phyloP scores from a whole-genome alignment of 2,113 vertebrate species.

The Gobio gobio region DNA sequence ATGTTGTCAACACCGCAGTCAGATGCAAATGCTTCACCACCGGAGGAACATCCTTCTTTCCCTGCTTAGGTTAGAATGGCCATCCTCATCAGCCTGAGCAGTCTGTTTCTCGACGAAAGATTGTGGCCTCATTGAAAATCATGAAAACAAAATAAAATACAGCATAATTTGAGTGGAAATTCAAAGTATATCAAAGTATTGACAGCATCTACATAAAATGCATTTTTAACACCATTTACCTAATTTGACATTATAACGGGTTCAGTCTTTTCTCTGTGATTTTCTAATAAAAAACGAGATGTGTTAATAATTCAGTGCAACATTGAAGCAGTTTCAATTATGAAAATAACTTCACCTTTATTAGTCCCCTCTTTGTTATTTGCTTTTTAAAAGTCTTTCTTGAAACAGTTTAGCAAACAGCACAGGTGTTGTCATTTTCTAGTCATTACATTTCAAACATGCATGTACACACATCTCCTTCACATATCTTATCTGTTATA shows the following conservation, averaged over 20 bases:
- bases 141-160: not conserved
- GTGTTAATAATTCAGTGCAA: not conserved
- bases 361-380: not conserved
- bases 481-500: not conserved
- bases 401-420: not conserved
- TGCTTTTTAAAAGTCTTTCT: not conserved
- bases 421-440: not conserved
- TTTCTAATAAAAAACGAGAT: not conserved
- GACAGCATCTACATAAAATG: no score
- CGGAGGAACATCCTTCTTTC: not conserved
- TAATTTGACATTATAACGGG: not conserved
- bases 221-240: not conserved
- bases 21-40: constrained; percentile 56
- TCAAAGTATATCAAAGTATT: no score
- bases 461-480: not conserved
- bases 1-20: constrained; percentile 56
- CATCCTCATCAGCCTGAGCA: not conserved
- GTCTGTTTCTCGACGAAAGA: not conserved
- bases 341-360: not conserved
- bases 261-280: not conserved
- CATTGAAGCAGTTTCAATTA: not conserved
- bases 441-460: not conserved
- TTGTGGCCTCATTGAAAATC: no score
- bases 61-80: not conserved
- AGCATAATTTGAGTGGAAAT: not conserved